phyloP scores from a whole-genome alignment of 2,888 invertebrate genomes.

The Chrysolina haemoptera region DNA sequence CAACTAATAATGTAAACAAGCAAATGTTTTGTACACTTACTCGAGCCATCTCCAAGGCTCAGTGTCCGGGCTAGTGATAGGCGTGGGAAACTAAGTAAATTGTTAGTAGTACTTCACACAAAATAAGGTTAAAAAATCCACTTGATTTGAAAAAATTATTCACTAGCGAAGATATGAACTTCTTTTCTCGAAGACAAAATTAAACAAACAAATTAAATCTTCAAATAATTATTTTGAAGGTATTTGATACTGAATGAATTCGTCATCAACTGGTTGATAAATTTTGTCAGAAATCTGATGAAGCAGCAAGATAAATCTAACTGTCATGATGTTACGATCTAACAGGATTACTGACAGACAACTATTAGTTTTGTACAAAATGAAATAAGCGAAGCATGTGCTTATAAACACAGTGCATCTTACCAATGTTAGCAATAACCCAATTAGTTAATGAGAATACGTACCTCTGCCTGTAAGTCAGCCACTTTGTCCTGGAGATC shows the following conservation, averaged over 20 bases:
- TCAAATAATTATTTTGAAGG: too few species aligned
- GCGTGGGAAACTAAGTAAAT: slow-evolving; percentile 86
- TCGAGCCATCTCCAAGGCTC: slow-evolving; percentile 94
- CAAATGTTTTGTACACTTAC: slow-evolving; percentile 73
- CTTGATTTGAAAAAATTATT: slow-evolving; percentile 28
- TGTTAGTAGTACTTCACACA: slow-evolving; percentile 49
- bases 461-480: slow-evolving; percentile 94
- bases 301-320: not conserved
- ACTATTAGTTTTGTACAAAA: slow-evolving; percentile 33
- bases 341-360: slow-evolving; percentile 18
- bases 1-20: slow-evolving; percentile 23
- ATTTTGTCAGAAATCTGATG: slow-evolving; percentile 18
- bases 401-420: slow-evolving; percentile 40
- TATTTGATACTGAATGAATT: too few species aligned
- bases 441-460: slow-evolving; percentile 51
- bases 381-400: slow-evolving; percentile 47
- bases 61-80: slow-evolving; percentile 89
- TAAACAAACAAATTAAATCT: not conserved
- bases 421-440: not conserved
- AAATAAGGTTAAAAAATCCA: not conserved
- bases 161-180: not conserved
- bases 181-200: not conserved
- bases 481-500: slow-evolving; percentile 94
- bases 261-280: not conserved
- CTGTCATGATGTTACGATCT: not conserved